Base-by-base conservation (phyloP, 2,888 invertebrate genomes). In the Dynastes hyllus region DNA sequence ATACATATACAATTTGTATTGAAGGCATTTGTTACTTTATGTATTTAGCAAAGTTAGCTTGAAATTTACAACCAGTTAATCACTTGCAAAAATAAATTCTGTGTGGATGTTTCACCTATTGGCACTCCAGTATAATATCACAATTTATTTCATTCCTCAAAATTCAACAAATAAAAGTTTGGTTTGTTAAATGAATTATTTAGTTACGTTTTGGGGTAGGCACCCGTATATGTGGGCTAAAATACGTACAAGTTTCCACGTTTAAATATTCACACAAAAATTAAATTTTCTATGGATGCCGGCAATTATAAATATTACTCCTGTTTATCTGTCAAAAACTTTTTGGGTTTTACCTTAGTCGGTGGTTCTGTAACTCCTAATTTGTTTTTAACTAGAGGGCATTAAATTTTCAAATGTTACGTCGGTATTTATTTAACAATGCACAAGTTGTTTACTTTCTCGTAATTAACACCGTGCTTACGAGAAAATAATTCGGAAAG, bases 301-400 rank as follows among this genome's bases (percentile, higher is more conserved):
- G 55, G 61, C 73, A 61, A 75, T 75, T 63, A 37, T 45, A 75
- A 75, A 75, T 50, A 75, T 63, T 61, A 40, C 45, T 45, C 40
- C 45, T 45, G 73, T 75, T 75, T 75, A 75, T 75, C 61, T 73
- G 73, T 75, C 73, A 61, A 61, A 75, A 75, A 61, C 22, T 75
- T 75, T 61, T 45, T 75, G 29, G 61, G 45, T 75, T 29, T 22
- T 1, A 13, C 45, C 27, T 29, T 22, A 51, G 51, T 11, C 29
- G 69, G 29, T 27, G n/a, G 51, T n/a, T 27, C 22, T 51, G 51
- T 69, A 75, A 63, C 37, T 75, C 61, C 22, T 61, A 75, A 75
- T 75, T 75, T 50, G 73, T 75, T 75, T 75, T 75, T 75, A 75
- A 75, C 61, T 61, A 75, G 61, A 75, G 61, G 61, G 61, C 45